Percentiles rank a stretch among this genome's conserved stretches.
phyloP scores from a whole-genome alignment of 1,140 invertebrate genomes.

The Megathymus violae region DNA sequence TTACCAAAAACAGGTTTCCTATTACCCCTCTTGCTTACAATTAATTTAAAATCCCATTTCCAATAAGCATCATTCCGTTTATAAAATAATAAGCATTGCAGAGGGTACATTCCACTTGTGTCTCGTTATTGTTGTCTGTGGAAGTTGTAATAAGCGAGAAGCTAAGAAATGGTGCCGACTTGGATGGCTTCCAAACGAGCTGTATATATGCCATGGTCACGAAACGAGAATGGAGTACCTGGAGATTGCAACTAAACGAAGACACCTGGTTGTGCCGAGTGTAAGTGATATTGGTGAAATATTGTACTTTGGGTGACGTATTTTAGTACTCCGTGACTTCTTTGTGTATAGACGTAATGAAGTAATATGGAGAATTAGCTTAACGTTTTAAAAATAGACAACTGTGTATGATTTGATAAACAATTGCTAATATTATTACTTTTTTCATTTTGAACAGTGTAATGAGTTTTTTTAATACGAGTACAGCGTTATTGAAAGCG shows the following conservation, averaged over 20 bases:
- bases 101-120: slow-evolving; percentile 28
- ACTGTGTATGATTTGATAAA: too few relatives aligned
- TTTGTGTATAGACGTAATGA: too few relatives aligned
- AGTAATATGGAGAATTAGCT: too few relatives aligned
- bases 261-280: slow-evolving; percentile 28
- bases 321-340: too few relatives aligned
- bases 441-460: too few relatives aligned
- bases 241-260: slow-evolving; percentile 29
- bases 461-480: too few relatives aligned
- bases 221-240: slow-evolving; percentile 27
- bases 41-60: not conserved
- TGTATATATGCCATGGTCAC: slow-evolving; percentile 33
- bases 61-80: slow-evolving; percentile 18
- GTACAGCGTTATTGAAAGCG: too few relatives aligned
- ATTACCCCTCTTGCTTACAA: too few relatives aligned
- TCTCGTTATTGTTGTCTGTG: slow-evolving; percentile 18
- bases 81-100: slow-evolving; percentile 17
- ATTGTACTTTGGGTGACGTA: not conserved
- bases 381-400: too few relatives aligned
- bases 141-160: slow-evolving; percentile 23
- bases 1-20: too few relatives aligned
- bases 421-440: too few relatives aligned
- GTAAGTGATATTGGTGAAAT: slow-evolving; percentile 20
- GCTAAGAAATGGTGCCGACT: slow-evolving; percentile 30
- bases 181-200: slow-evolving; percentile 30